phyloP scores from a whole-genome alignment of 2,113 vertebrate species.

The Crotalus horridus region DNA sequence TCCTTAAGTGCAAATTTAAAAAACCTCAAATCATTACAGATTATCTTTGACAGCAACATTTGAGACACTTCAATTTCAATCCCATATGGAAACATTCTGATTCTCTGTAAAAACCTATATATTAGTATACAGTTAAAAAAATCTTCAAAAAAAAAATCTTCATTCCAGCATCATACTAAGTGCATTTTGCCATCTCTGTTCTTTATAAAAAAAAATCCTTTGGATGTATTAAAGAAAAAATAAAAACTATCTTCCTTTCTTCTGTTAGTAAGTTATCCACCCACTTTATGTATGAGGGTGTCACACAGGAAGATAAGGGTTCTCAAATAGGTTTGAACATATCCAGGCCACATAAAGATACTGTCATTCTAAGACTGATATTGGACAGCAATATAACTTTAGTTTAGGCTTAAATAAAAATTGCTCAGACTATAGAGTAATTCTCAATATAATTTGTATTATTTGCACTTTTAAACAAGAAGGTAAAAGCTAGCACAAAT shows the following conservation, averaged over 20 bases:
- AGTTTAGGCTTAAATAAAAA: not conserved
- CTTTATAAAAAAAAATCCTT: conserved; percentile 43
- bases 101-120: conserved; percentile 27
- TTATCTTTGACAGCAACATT: not conserved
- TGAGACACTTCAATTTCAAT: conserved; percentile 29
- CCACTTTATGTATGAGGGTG: conserved; percentile 25
- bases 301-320: not conserved
- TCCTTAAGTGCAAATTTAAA: not conserved
- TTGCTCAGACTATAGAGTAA: not conserved
- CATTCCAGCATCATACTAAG: not conserved
- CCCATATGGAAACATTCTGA: not conserved
- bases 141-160: conserved; percentile 51
- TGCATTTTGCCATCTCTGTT: conserved; percentile 35
- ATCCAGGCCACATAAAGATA: not conserved
- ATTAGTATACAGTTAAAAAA: conserved; percentile 25
- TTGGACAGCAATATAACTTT: not conserved
- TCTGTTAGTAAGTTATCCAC: conserved; percentile 55
- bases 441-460: not conserved
- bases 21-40: not conserved
- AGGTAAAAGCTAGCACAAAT: not conserved
- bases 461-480: not conserved
- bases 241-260: conserved; percentile 37
- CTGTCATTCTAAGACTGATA: not conserved
- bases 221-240: conserved; percentile 27
- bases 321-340: not conserved